Conservation (phyloP, 2,888 invertebrate species). For the Acanthosepion esculentum region DNA sequence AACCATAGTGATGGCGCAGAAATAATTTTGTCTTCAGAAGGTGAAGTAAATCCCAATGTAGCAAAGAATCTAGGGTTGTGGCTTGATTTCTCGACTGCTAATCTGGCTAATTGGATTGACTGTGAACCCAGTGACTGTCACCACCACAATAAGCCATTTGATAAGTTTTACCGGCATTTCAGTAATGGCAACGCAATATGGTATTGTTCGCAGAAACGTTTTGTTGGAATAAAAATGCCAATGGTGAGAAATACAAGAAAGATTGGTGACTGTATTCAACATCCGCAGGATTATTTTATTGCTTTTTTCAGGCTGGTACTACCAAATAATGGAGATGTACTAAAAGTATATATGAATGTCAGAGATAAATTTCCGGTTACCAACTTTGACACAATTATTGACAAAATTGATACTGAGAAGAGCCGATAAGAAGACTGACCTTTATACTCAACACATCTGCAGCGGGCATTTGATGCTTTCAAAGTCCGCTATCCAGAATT, state of each 20-base stretch:
- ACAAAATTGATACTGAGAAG: too few relatives aligned
- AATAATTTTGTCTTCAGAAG: not conserved
- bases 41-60: not conserved
- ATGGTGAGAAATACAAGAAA: slow-evolving; percentile 23
- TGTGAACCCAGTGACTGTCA: slow-evolving; percentile 14
- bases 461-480: too few relatives aligned
- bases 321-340: too few relatives aligned
- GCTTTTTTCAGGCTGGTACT: too few relatives aligned
- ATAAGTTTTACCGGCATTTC: slow-evolving; percentile 24
- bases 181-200: not conserved
- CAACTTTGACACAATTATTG: too few relatives aligned
- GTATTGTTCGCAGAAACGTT: not conserved
- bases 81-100: not conserved
- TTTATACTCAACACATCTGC: too few relatives aligned
- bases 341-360: not conserved
- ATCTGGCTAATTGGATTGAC: not conserved
- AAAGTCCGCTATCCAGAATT: too few relatives aligned
- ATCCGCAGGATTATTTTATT: not conserved
- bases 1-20: not conserved
- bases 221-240: slow-evolving; percentile 36
- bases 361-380: too few relatives aligned
- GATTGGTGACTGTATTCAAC: not conserved
- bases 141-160: slow-evolving; percentile 1
- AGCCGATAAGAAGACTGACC: too few relatives aligned
- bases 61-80: slow-evolving; percentile 2